phyloP scores from a whole-genome alignment of 2,113 vertebrate genomes.

The Rhineura floridana region DNA sequence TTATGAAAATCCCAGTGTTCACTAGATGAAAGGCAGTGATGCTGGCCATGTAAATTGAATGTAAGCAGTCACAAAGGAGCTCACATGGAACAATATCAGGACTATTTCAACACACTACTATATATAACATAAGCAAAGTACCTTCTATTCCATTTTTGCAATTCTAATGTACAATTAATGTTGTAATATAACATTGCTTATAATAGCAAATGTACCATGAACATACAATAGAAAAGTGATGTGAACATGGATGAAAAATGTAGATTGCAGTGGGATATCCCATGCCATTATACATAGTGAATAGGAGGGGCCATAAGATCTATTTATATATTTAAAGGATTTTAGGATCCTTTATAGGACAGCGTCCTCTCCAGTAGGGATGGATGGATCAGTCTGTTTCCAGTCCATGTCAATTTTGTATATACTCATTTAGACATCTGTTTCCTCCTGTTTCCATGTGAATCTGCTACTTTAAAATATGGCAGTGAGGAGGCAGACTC shows the following conservation, averaged over 20 bases:
- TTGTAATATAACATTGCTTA: too few species aligned
- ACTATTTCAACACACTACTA: constrained; percentile 39
- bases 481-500: too few species aligned
- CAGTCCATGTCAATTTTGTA: too few species aligned
- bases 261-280: background rate
- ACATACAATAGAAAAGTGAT: background rate
- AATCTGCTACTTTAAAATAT: too few species aligned
- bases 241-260: background rate
- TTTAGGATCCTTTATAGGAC: too few species aligned
- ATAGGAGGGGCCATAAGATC: background rate
- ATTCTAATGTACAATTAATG: too few species aligned
- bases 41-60: constrained; percentile 48
- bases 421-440: too few species aligned
- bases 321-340: too few species aligned
- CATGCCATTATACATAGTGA: background rate
- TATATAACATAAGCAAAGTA: constrained; percentile 40
- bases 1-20: background rate
- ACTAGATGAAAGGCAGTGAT: constrained; percentile 36
- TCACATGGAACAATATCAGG: background rate
- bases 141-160: constrained; percentile 53
- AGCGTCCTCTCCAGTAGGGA: too few species aligned
- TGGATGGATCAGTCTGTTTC: too few species aligned
- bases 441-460: too few species aligned
- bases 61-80: constrained; percentile 32
- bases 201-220: background rate